Evolutionary conservation across 2,888 invertebrate species (phyloP).

Genomic region (Horisme vitalbata): DNA sequence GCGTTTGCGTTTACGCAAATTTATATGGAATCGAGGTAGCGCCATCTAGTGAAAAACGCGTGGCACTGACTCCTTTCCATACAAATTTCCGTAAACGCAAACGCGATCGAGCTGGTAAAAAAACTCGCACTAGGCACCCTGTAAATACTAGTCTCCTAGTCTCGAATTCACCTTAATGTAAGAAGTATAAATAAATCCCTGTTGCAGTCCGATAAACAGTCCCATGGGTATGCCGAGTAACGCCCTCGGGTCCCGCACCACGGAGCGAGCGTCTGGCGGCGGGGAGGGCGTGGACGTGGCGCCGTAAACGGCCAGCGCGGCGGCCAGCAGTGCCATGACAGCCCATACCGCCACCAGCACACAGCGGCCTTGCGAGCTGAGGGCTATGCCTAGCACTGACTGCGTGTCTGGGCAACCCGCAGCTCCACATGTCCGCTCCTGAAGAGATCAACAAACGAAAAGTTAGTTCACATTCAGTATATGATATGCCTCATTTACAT

Average conservation of each 20-base stretch:
- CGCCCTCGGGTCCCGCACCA: constrained; percentile 84
- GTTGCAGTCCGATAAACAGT: constrained; percentile 91
- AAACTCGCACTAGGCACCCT: no score
- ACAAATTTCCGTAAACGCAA: no score
- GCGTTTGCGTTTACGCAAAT: no score
- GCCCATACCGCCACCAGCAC: constrained; percentile 67
- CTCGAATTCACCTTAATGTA: constrained; percentile 86
- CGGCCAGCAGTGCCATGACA: constrained; percentile 51
- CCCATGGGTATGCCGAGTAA: constrained; percentile 89
- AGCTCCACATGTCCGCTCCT: constrained; percentile 69
- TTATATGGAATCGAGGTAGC: no score
- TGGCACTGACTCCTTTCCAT: no score
- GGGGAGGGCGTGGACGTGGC: constrained; percentile 65
- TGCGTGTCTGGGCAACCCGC: constrained; percentile 70
- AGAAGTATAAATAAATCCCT: constrained; percentile 92
- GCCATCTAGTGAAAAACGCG: no score
- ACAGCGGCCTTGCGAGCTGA: constrained; percentile 61
- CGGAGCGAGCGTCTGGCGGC: constrained; percentile 59
- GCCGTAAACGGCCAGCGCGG: constrained; percentile 61
- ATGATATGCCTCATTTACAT: no score
- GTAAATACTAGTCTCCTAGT: background rate
- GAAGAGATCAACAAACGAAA: constrained; percentile 24
- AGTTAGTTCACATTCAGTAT: no score
- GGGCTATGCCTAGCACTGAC: constrained; percentile 55
- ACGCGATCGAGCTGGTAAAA: no score